Conservation (phyloP, 2,113 vertebrate genomes). For the Calyptomena viridis region DNA sequence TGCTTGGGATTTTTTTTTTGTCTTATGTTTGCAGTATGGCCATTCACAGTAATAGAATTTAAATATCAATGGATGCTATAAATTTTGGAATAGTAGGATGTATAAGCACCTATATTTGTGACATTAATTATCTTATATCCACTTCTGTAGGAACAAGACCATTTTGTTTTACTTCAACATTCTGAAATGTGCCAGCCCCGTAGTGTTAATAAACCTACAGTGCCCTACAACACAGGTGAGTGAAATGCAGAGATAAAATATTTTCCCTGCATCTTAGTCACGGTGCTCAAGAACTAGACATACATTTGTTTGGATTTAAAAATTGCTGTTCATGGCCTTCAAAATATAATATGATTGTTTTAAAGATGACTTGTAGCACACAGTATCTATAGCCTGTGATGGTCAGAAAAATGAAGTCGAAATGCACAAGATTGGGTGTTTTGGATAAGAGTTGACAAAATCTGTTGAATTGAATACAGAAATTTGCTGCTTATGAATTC, state of each 20-base stretch:
- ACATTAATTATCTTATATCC: background rate
- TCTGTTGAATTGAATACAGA: background rate
- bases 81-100: background rate
- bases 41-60: background rate
- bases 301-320: background rate
- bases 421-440: background rate
- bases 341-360: background rate
- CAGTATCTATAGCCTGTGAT: background rate
- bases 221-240: slow-evolving; percentile 97
- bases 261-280: background rate
- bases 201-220: slow-evolving; percentile 89
- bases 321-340: background rate
- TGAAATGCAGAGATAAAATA: background rate
- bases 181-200: slow-evolving; percentile 87
- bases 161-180: slow-evolving; percentile 97
- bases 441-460: background rate
- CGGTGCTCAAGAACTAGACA: background rate
- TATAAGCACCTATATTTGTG: background rate
- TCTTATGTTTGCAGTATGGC: background rate
- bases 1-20: background rate
- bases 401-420: background rate
- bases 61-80: background rate
- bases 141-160: slow-evolving; percentile 88
- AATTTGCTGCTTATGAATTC: background rate
- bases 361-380: background rate